A percentile compares a stretch with the other conserved stretches of the same genome.
Conservation (phyloP, 92 coral and sea anemone species). For the Galaxea fascicularis region DNA sequence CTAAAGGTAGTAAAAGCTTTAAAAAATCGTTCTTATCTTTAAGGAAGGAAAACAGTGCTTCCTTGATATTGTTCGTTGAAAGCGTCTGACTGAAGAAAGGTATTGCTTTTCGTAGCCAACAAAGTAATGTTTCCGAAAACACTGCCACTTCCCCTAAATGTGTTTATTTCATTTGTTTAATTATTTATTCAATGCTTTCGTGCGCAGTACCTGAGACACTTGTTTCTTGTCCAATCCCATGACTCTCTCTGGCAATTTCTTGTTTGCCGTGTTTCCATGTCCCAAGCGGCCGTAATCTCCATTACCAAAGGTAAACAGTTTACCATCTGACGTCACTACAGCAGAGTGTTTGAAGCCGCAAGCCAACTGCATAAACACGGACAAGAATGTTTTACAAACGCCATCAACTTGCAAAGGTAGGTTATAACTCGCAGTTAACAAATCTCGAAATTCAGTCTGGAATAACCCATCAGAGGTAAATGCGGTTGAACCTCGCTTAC, state of each 20-base stretch:
- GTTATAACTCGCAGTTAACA: background rate
- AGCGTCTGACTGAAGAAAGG: too few species aligned
- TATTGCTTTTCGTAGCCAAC: too few species aligned
- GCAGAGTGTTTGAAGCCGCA: slow-evolving; percentile 94
- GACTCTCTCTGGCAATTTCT: slow-evolving; percentile 85
- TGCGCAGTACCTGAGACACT: slow-evolving; percentile 70
- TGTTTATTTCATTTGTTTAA: too few species aligned
- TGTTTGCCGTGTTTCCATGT: slow-evolving; percentile 84
- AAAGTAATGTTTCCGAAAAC: too few species aligned
- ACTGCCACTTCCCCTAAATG: background rate
- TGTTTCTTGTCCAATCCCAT: slow-evolving; percentile 75
- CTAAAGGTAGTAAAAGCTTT: too few species aligned
- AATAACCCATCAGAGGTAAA: too few species aligned
- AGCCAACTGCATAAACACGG: slow-evolving; percentile 62
- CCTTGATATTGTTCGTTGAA: too few species aligned
- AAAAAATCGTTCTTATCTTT: too few species aligned
- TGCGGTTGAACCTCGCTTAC: too few species aligned
- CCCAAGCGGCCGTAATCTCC: slow-evolving; percentile 92
- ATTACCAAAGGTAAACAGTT: slow-evolving; percentile 88
- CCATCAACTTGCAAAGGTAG: background rate
- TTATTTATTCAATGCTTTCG: too few species aligned
- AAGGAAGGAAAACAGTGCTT: too few species aligned
- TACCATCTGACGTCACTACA: slow-evolving; percentile 86
- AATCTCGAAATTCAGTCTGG: background rate
- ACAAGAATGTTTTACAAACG: background rate